Evolutionary conservation across 2,797 vertebrate species (phyloP), one percentile per base, ranked within the genome.

Genomic region (Falco concolor): DNA sequence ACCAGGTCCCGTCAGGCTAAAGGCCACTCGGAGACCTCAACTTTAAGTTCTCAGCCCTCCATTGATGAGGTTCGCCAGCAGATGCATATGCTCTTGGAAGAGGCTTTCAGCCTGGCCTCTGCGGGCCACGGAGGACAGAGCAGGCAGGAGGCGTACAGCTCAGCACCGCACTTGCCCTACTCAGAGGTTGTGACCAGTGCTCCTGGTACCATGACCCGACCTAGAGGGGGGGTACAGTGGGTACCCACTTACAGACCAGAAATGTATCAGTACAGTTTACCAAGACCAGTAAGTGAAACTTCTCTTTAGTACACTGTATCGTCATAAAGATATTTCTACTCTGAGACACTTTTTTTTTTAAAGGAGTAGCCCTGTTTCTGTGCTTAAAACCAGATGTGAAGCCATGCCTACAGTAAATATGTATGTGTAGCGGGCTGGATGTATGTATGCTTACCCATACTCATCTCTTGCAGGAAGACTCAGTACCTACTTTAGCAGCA

Each of bases 81-180:
- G 98, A 99, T 99, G 99, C 99, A 99, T 96, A 98, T 99, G 98
- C 98, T 99, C 82, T 98, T 99, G 97, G 99, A 99, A 96, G 99
- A 99, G 96, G 99, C 99, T 34, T 99, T 99, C 98, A 99, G 99
- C 97, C 97, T 99, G 97, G 99, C 99, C 12, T 99, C 99, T 1
- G 98, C 99, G 1, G 99, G 99, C 53, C 99, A 99, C 17, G 98
- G 98, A 20, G 98, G 98, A 78, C 98, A 99, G 60, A 98, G 98
- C 93, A 98, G 99, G 65, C 98, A 98, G 57, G 98, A 99, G 40
- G 97, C 98, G 68, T 99, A 99, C 67, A 98, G 98, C 95, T 98
- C 98, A 1, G 97, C 98, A 5, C 98, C 99, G 5, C 98, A 99
- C 86, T 97, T 99, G 83, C 99, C 99, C 47, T 99, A 99, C 86